Evolutionary conservation across 2,113 vertebrate species (phyloP).

Genomic region (Phocoena sinus): DNA sequence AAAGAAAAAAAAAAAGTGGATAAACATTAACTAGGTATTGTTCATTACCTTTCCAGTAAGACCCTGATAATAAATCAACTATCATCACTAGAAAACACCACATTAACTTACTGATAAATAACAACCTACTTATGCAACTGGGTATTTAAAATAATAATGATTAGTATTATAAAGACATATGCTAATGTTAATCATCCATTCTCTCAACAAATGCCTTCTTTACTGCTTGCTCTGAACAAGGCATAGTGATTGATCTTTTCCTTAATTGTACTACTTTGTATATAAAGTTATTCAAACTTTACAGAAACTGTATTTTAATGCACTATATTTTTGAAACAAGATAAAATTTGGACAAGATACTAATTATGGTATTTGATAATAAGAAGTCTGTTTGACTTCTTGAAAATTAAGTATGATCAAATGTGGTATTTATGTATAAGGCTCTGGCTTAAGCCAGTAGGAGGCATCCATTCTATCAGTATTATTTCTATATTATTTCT

Average conservation of each 20-base stretch:
- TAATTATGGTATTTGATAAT: neutral
- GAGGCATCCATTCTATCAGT: neutral
- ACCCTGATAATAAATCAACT: neutral
- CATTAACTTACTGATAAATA: neutral
- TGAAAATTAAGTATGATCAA: neutral
- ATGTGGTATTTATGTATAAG: neutral
- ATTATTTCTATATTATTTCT: neutral
- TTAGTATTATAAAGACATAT: neutral
- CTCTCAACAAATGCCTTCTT: neutral
- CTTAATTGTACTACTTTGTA: neutral
- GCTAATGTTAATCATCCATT: neutral
- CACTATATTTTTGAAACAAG: neutral
- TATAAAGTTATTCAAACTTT: neutral
- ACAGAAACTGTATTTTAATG: neutral
- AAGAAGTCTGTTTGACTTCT: neutral
- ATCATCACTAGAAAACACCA: neutral
- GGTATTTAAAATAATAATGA: neutral
- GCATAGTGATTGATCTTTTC: neutral
- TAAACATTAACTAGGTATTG: neutral
- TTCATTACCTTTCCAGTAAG: neutral
- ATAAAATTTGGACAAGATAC: neutral
- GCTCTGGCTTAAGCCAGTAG: neutral
- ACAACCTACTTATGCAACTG: neutral
- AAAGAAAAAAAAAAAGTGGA: neutral
- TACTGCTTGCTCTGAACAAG: neutral